Percentiles rank a stretch among this genome's conserved stretches.
Conservation (phyloP, 2,888 invertebrate genomes). For the Escarpia spicata region DNA sequence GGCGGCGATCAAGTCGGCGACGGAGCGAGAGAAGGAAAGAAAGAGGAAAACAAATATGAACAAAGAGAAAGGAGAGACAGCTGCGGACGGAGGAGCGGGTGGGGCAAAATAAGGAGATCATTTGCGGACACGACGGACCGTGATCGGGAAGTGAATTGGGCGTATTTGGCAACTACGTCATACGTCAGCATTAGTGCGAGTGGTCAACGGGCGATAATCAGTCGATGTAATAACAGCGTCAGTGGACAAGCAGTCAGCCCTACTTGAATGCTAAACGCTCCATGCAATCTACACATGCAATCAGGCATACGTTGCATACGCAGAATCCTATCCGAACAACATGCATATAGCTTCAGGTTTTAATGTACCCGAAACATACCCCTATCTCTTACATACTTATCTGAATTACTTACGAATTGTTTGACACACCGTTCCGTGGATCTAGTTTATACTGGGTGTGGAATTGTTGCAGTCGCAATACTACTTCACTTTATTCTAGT, state of each 20-base stretch:
- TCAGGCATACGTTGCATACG: neutral
- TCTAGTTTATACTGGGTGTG: too few species aligned
- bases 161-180: neutral
- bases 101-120: neutral
- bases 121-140: neutral
- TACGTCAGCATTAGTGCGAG: neutral
- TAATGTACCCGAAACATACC: too few species aligned
- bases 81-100: neutral
- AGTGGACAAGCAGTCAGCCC: neutral
- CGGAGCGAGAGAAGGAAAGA: constrained; percentile 12
- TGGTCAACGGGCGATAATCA: neutral
- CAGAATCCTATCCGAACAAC: too few species aligned
- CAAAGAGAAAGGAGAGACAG: neutral
- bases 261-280: neutral
- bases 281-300: neutral
- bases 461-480: too few species aligned
- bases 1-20: neutral
- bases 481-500: too few species aligned
- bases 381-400: too few species aligned
- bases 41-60: constrained; percentile 12
- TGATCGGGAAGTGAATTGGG: neutral
- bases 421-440: too few species aligned
- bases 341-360: too few species aligned
- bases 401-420: too few species aligned
- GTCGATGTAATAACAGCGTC: neutral